phyloP scores from a whole-genome alignment of 1,140 invertebrate species.

The Paraescarpia echinospica region DNA sequence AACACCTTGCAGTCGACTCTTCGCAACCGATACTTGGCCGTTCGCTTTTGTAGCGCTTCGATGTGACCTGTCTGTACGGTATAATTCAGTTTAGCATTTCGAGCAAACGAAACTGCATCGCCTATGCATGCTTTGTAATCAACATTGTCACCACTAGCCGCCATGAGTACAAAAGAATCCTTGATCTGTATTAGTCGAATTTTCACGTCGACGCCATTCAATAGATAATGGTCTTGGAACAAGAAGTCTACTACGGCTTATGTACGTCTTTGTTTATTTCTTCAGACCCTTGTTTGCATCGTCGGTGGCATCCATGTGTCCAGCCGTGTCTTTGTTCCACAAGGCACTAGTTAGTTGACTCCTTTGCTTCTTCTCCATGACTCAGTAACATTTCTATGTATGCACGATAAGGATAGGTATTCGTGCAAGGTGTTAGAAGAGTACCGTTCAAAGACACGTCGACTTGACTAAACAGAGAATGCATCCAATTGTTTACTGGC shows the following conservation, averaged over 20 bases:
- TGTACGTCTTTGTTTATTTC: not conserved
- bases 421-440: constrained; percentile 53
- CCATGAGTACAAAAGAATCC: too few species aligned
- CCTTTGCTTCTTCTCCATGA: constrained; percentile 52
- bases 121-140: too few species aligned
- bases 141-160: too few species aligned
- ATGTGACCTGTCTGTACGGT: too few species aligned
- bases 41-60: too few species aligned
- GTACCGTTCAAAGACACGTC: constrained; percentile 59
- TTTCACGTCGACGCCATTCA: not conserved
- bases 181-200: too few species aligned
- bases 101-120: too few species aligned
- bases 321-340: not conserved
- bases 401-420: constrained; percentile 57
- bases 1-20: too few species aligned
- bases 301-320: not conserved
- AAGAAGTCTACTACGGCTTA: not conserved
- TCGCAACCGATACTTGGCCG: too few species aligned
- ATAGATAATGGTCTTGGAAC: not conserved
- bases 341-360: not conserved
- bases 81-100: too few species aligned
- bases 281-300: not conserved
- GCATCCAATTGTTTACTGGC: constrained; percentile 53
- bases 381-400: constrained; percentile 58
- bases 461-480: constrained; percentile 56